Conservation (phyloP, 2,797 vertebrate genomes). For the Momotus momota region DNA sequence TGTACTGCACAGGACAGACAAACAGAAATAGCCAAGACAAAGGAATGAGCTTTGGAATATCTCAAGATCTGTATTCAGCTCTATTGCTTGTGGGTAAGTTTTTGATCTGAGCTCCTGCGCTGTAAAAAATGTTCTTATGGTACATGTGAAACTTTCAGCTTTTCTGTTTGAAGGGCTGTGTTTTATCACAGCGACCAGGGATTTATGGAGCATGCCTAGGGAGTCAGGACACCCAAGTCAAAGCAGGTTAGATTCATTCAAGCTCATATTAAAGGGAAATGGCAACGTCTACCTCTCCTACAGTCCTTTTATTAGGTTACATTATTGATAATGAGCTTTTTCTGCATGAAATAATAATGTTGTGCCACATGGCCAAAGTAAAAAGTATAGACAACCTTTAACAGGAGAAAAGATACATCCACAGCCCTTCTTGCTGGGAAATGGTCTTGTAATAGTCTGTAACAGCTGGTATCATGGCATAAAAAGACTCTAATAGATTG, state of each 20-base stretch:
- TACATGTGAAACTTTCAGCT: neutral
- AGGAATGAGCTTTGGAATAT: neutral
- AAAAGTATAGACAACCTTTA: neutral
- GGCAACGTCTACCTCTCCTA: neutral
- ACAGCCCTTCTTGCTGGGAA: neutral
- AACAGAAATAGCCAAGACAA: neutral
- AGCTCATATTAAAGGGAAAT: neutral
- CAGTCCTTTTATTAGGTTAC: neutral
- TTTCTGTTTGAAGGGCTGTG: neutral
- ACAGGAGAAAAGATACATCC: neutral
- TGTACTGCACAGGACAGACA: neutral
- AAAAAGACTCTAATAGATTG: neutral
- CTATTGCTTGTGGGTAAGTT: neutral
- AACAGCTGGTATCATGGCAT: neutral
- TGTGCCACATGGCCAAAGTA: neutral
- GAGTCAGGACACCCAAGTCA: neutral
- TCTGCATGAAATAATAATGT: neutral
- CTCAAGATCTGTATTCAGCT: neutral
- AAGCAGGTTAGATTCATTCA: neutral
- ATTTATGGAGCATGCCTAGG: neutral
- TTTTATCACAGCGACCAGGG: neutral
- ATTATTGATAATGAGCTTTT: neutral
- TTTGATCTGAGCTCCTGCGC: neutral
- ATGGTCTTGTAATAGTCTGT: neutral
- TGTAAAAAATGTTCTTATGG: neutral